Evolutionary conservation across 2,888 invertebrate genomes (phyloP), one percentile per base, ranked within the genome.

Genomic region (Allolobophora icterica): DNA sequence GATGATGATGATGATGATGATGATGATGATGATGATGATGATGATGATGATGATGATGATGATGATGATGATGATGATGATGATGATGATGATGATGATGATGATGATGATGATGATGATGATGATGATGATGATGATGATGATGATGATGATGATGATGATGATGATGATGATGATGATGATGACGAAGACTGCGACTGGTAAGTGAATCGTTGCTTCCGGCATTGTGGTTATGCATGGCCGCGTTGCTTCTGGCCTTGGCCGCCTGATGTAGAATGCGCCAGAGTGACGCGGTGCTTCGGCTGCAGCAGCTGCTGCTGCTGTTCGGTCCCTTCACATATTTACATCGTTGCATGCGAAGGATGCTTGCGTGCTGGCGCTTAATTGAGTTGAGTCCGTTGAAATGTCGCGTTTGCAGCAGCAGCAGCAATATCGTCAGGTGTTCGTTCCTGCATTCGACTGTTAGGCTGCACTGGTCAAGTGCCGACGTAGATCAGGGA

Each of bases 111-210:
- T 90, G 42, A 21, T 90, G 84, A 84, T 90, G 84, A 84, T 90
- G 84, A 84, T 90, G 84, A 90, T 90, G 84, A 84, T 90, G 84
- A 84, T 90, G 84, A 35, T 90, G 38, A 84, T 90, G 83, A 3
- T 38, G 38, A 3, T 38, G 38, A 3, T 38, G 24, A 17, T 52
- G 52, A 24, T 21, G 19, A 1, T 52, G 52, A 35, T 71, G 71
- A 34, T 35, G 90, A 90, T 42, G 35, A 71, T 71, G 33, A 90
- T 71, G 19, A 71, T 17, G 52, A 30, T 90, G 52, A 71, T 90
- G 52, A 35, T 90, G 33, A 71, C 71, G 52, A 71, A 71, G 52
- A 6, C 52, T 52, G 11, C 71, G 71, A 71, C 71, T 71, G 30
- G 71, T 71, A 17, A 71, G 71, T n/a, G 30, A 11, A 71, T 71